Conservation (phyloP, 2,113 vertebrate genomes). For the Chaenocephalus aceratus region DNA sequence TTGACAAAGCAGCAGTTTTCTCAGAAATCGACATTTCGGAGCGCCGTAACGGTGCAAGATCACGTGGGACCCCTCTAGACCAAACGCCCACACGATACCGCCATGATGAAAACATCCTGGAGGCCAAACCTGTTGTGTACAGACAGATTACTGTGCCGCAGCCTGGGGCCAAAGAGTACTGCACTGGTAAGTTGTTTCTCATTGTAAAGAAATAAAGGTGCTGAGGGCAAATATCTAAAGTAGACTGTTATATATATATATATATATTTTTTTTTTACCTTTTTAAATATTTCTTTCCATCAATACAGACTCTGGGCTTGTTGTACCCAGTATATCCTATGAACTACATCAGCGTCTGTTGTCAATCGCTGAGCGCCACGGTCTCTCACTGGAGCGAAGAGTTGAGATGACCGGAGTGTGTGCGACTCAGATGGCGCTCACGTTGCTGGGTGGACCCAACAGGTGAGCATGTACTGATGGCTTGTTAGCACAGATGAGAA, state of each 20-base stretch:
- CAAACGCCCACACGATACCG: slow-evolving; percentile 89
- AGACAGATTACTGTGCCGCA: slow-evolving; percentile 94
- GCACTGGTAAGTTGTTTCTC: slow-evolving; percentile 87
- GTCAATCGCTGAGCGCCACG: slow-evolving; percentile 90
- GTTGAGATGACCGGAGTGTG: slow-evolving; percentile 98
- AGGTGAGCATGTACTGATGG: slow-evolving; percentile 82
- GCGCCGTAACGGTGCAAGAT: slow-evolving; percentile 87
- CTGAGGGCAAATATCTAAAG: neutral
- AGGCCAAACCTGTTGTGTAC: slow-evolving; percentile 93
- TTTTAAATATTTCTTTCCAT: neutral
- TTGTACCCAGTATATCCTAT: slow-evolving; percentile 94
- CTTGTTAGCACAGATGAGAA: neutral
- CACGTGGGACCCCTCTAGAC: slow-evolving; percentile 90
- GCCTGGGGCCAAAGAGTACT: slow-evolving; percentile 90
- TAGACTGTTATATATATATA: neutral
- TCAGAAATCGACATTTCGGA: slow-evolving; percentile 95
- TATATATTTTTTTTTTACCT: too few species aligned
- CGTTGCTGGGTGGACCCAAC: slow-evolving; percentile 96
- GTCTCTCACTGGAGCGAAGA: slow-evolving; percentile 92
- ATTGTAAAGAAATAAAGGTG: neutral
- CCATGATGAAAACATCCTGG: slow-evolving; percentile 96
- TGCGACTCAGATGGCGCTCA: slow-evolving; percentile 98
- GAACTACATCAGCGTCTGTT: slow-evolving; percentile 96
- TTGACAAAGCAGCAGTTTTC: slow-evolving; percentile 98
- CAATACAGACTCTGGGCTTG: slow-evolving; percentile 91